phyloP scores from a whole-genome alignment of 2,888 invertebrate genomes.

The Tromatobia lineatoria region DNA sequence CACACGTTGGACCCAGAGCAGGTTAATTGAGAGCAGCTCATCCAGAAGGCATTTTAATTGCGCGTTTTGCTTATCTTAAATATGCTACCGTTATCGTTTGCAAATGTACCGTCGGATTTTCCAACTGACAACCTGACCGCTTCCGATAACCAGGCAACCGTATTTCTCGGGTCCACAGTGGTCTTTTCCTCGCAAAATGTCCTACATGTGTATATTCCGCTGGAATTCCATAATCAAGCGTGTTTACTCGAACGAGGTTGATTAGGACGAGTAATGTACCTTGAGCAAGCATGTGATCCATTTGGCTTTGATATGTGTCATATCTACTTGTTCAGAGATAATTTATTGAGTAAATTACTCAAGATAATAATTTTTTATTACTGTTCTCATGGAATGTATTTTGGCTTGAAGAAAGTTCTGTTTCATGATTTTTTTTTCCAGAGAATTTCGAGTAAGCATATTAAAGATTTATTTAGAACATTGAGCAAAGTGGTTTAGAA shows the following conservation, averaged over 20 bases:
- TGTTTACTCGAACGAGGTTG: constrained; percentile 70
- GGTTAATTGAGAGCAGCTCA: constrained; percentile 77
- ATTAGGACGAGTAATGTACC: constrained; percentile 55
- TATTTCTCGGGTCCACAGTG: constrained; percentile 3
- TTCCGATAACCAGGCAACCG: constrained; percentile 73
- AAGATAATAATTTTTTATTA: not conserved
- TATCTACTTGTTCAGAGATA: not conserved
- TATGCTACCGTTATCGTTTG: constrained; percentile 80
- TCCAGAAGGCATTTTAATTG: constrained; percentile 83
- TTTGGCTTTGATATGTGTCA: constrained; percentile 12
- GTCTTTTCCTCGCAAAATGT: not conserved
- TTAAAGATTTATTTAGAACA: not conserved
- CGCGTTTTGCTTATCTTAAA: constrained; percentile 81
- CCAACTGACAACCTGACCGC: constrained; percentile 78
- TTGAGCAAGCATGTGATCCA: constrained; percentile 28
- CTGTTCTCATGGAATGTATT: not conserved
- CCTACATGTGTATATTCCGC: constrained; percentile 9
- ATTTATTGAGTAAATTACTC: not conserved
- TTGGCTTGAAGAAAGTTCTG: not conserved
- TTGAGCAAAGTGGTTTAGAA: too few relatives aligned
- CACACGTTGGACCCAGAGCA: constrained; percentile 10
- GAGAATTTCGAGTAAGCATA: not conserved
- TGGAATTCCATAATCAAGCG: constrained; percentile 74
- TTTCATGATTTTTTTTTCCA: not conserved
- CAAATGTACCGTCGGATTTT: constrained; percentile 80